Percentiles rank a stretch among this genome's conserved stretches.
Conservation (phyloP, 2,797 vertebrate species). For the Bradypodion ventrale region DNA sequence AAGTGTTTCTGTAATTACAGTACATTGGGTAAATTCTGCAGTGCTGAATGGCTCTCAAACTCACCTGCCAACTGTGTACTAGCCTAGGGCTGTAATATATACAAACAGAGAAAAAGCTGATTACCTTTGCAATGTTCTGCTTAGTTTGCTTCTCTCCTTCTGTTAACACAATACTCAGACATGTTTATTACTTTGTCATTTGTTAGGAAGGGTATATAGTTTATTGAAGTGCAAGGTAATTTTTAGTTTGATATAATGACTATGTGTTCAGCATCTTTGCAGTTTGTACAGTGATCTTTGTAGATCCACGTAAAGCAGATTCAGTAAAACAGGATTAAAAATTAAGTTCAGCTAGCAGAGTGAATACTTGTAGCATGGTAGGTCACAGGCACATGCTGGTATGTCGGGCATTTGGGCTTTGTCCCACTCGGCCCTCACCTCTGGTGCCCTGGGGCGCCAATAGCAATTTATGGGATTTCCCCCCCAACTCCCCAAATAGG, state of each 20-base stretch:
- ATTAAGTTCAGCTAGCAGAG: not conserved
- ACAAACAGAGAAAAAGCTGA: constrained; percentile 5
- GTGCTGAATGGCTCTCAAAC: not conserved
- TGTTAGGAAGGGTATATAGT: not conserved
- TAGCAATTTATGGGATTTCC: no score
- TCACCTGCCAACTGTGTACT: not conserved
- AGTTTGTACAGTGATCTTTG: not conserved
- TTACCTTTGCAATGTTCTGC: constrained; percentile 11
- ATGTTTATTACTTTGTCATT: rapidly evolving
- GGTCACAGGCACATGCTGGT: no score
- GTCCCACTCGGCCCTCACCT: no score
- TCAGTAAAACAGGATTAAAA: constrained; percentile 10
- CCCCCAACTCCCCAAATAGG: no score
- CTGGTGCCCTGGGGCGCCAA: no score
- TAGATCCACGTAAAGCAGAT: not conserved
- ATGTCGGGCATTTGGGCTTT: no score
- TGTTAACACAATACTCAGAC: not conserved
- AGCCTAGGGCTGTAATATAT: not conserved
- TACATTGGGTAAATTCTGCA: not conserved
- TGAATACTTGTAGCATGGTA: not conserved
- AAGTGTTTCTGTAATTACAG: constrained; percentile 32
- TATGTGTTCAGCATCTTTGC: not conserved
- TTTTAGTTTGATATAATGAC: not conserved
- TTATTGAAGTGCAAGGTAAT: constrained; percentile 7
- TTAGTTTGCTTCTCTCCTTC: constrained; percentile 3